These are phyloP conservation scores for Ophion costatus DNA, from an alignment of 2,888 invertebrate species.

Conservation along the genomic window DNA sequence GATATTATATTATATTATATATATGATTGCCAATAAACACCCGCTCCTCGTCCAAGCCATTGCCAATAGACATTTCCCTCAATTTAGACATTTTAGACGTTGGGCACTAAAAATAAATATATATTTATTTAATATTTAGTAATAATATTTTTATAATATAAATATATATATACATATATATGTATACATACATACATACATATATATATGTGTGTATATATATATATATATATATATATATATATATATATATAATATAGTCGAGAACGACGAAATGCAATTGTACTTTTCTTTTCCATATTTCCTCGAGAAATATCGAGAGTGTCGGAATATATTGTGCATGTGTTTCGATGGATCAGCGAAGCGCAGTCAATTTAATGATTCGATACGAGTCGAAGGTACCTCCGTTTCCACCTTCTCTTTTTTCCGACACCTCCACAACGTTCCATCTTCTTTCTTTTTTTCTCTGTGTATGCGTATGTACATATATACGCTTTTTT, in stretches of 20 bases:
- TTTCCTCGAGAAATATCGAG: slow-evolving; percentile 35
- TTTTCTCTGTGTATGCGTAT: background rate
- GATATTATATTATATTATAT: too few species aligned
- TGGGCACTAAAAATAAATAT: background rate
- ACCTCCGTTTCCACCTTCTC: background rate
- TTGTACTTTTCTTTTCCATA: slow-evolving; percentile 27
- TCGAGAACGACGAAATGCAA: slow-evolving; percentile 23
- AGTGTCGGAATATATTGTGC: slow-evolving; percentile 17
- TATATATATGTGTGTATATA: too few species aligned
- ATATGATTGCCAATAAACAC: too few species aligned
- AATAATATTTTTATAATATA: too few species aligned
- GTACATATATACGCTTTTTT: background rate
- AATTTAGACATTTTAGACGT: too few species aligned
- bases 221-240: too few species aligned
- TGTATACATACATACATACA: too few species aligned
- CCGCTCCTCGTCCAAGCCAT: too few species aligned
- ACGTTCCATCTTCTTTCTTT: slow-evolving; percentile 19
- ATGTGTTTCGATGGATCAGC: slow-evolving; percentile 57
- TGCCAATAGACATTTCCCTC: too few species aligned
- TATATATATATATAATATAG: slow-evolving; percentile 23
- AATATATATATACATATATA: too few species aligned
- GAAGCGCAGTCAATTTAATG: slow-evolving; percentile 65
- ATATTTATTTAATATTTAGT: slow-evolving; percentile 24
- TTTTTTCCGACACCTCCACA: slow-evolving; percentile 15
- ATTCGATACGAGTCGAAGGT: slow-evolving; percentile 32